Conservation (phyloP, 1,140 invertebrate species). For the Oryzaephilus surinamensis region DNA sequence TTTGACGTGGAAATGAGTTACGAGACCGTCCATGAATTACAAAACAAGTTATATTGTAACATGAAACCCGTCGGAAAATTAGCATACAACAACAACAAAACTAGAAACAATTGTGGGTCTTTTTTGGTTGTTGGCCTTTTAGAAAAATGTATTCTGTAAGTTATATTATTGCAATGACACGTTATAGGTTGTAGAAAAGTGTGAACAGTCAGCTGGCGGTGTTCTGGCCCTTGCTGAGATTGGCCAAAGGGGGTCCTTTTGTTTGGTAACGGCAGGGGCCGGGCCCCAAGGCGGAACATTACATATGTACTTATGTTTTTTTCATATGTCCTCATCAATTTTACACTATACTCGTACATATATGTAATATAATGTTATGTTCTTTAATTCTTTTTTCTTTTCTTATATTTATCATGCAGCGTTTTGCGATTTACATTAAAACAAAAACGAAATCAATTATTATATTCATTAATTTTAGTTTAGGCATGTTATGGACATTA, state of each 20-base stretch:
- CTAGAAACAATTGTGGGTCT: constrained; percentile 7
- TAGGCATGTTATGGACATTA: background rate
- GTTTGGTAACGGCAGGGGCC: constrained; percentile 26
- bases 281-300: constrained; percentile 23
- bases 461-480: background rate
- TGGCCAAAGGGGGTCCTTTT: constrained; percentile 22
- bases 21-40: constrained; percentile 3
- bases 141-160: too few species aligned
- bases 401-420: too few species aligned
- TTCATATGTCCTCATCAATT: too few species aligned
- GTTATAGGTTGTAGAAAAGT: constrained; percentile 12
- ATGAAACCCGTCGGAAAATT: constrained; percentile 5
- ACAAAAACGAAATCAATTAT: background rate
- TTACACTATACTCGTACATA: too few species aligned
- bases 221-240: constrained; percentile 19
- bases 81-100: constrained; percentile 6
- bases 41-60: constrained; percentile 3
- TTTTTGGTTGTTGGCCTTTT: too few species aligned
- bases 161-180: too few species aligned
- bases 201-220: constrained; percentile 23
- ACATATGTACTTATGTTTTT: constrained; percentile 24
- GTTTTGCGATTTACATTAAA: background rate
- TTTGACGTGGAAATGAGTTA: constrained; percentile 10
- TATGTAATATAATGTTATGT: constrained; percentile 9
- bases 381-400: too few species aligned